Base-by-base conservation (phyloP, 2,888 invertebrate genomes). In the Watsonalla cultraria region DNA sequence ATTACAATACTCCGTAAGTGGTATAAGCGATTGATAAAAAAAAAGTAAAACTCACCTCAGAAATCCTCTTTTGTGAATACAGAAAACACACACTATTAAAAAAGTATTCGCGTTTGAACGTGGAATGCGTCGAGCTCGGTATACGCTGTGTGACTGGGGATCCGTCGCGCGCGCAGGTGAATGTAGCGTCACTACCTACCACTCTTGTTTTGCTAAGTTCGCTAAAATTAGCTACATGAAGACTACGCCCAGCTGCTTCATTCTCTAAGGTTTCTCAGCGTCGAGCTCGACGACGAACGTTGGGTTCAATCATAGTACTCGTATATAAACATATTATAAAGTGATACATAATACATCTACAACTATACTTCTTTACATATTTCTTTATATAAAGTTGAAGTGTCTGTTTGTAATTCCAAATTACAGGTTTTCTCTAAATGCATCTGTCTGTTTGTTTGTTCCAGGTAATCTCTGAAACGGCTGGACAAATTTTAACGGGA, bases 161-260 rank as follows among this genome's bases (percentile, higher is more conserved):
- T 68, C 80, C 75, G 80, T 68, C 82, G 79, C 74, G 54, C 58
- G 77, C 84, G 84, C 86, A 83, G 83, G 89, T 86, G 88, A 90
- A 86, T 82, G 89, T 86, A 51, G 77, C 81, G 76, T 77, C 76
- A 82, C 78, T 78, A 58, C 60, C 70, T 79, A 84, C 86, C 88
- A 85, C 87, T 86, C 84, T 82, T 81, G 85, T 80, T 82, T 82
- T 78, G 80, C 82, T 78, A 73, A 66, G 80, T 82, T 82, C 78
- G 80, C 82, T 78, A 73, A 66, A 72, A 72, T 67, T 66, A 64
- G 62, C 82, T 81, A 70, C 65, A 74, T 74, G 59, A 56, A 70
- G 62, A 68, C 67, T 72, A 76, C 76, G 78, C 78, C 76, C 24
- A 24, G 24, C n/a, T n/a, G n/a, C n/a, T n/a, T n/a, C n/a, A n/a